Evolutionary conservation across 2,113 vertebrate species (phyloP).

Genomic region (Tenebrosternarchus preto): DNA sequence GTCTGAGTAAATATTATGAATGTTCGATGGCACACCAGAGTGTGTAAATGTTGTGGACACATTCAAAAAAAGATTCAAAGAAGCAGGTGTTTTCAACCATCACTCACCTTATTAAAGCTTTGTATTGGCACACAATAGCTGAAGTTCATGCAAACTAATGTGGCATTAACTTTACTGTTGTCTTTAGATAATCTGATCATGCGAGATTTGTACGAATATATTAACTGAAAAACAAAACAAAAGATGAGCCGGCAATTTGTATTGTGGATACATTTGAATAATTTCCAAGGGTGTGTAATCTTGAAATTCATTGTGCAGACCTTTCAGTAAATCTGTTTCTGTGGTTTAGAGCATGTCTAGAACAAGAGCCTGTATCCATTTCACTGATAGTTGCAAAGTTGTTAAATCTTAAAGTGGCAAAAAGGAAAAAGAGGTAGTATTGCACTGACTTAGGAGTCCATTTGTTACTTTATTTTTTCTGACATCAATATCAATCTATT

Average conservation of each 20-base stretch:
- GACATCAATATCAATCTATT: too few species aligned
- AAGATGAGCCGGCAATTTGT: neutral
- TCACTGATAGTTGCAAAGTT: neutral
- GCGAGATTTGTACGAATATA: neutral
- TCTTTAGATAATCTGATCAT: neutral
- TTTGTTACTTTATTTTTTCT: too few species aligned
- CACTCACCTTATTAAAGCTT: too few species aligned
- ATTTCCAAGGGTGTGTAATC: neutral
- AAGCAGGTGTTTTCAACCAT: neutral
- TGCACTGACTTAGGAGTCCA: too few species aligned
- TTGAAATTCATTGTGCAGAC: neutral
- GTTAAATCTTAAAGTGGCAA: too few species aligned
- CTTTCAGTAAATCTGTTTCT: too few species aligned
- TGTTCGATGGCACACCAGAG: neutral
- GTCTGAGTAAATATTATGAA: neutral
- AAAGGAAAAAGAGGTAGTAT: too few species aligned
- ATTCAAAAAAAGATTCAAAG: neutral
- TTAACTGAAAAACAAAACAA: neutral
- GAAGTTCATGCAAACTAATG: neutral
- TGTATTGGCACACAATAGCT: neutral
- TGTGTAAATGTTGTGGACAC: constrained; percentile 22
- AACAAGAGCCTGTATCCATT: neutral
- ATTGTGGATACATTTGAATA: neutral
- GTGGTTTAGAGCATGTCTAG: neutral
- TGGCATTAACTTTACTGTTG: neutral